phyloP scores from a whole-genome alignment of 2,113 vertebrate genomes.

The Nothocercus julius region DNA sequence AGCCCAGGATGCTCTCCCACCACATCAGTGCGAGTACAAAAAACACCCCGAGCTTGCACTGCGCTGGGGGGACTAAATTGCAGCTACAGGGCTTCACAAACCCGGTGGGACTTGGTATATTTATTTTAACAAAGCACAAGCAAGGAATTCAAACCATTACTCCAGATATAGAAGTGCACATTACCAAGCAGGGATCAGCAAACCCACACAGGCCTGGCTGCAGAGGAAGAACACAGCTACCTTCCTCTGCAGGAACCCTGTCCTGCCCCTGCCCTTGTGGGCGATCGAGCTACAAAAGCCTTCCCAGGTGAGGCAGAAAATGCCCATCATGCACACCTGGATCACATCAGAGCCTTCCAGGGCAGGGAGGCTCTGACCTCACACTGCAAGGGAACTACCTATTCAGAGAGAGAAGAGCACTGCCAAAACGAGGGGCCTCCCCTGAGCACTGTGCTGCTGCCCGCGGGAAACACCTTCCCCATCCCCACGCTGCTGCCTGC shows the following conservation, averaged over 20 bases:
- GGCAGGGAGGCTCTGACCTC: rapidly evolving
- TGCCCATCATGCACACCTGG: neutral
- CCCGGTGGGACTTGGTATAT: neutral
- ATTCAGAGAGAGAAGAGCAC: rapidly evolving
- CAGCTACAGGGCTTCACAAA: neutral
- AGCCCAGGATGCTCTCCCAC: neutral
- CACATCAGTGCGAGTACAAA: neutral
- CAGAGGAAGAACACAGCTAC: neutral
- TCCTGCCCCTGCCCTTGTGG: rapidly evolving
- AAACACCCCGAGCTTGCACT: neutral
- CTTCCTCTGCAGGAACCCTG: rapidly evolving
- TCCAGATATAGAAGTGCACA: neutral
- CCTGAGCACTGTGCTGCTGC: rapidly evolving
- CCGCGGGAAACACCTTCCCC: neutral
- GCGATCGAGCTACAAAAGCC: rapidly evolving
- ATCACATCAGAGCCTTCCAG: neutral
- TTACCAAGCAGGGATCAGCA: neutral
- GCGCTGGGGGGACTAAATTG: neutral
- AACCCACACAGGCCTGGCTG: rapidly evolving
- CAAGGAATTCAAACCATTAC: neutral
- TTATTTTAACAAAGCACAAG: neutral
- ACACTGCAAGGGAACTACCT: neutral
- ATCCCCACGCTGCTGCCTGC: rapidly evolving
- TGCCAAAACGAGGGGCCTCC: neutral
- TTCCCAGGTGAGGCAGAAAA: neutral